Evolutionary conservation across 2,888 invertebrate genomes (phyloP).

Genomic region (Allolobophora icterica): DNA sequence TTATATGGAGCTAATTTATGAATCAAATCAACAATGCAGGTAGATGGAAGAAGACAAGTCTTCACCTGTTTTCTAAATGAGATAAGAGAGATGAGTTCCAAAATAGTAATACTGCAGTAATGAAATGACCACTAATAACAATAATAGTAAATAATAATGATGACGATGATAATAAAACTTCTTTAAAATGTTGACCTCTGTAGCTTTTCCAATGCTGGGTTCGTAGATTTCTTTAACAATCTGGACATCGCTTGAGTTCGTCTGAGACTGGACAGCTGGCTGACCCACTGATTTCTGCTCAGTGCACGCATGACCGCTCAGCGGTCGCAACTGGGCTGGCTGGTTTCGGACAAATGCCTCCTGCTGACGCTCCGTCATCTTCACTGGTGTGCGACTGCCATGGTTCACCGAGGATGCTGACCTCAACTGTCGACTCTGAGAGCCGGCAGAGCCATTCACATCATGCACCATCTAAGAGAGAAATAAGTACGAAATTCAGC

Average conservation of each 20-base stretch:
- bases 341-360: conserved; percentile 7
- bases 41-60: no score
- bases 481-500: neutral
- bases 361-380: conserved; percentile 18
- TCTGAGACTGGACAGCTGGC: neutral
- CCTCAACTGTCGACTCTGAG: neutral
- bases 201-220: neutral
- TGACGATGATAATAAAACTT: neutral
- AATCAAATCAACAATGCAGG: no score
- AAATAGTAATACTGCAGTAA: no score
- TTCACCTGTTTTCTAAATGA: no score
- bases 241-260: neutral
- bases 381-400: neutral
- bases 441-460: neutral
- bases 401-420: neutral
- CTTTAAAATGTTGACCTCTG: neutral
- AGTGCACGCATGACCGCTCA: neutral
- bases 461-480: neutral
- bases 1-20: no score
- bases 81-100: no score
- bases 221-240: neutral
- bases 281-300: neutral
- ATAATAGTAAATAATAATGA: neutral
- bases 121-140: neutral
- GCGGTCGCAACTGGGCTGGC: neutral